Evolutionary conservation across 2,113 vertebrate genomes (phyloP).

Genomic region (Triplophysa rosa): DNA sequence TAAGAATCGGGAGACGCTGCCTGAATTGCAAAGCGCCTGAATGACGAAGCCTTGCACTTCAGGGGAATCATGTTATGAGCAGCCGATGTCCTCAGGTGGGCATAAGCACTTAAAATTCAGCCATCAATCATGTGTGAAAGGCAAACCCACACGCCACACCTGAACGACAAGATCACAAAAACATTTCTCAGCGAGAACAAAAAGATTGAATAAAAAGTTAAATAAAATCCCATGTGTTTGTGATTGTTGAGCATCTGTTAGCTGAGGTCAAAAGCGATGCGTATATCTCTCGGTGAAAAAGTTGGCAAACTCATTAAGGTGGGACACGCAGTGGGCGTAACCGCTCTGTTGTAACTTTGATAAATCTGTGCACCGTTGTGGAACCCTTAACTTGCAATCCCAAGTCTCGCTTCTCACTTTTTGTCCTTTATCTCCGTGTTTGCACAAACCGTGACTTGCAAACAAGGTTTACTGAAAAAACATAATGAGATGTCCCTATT

Average conservation of each 20-base stretch:
- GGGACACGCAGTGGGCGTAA: not conserved
- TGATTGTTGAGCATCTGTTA: not conserved
- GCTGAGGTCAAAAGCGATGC: slow-evolving; percentile 17
- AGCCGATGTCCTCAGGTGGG: slow-evolving; percentile 47
- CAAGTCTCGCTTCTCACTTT: slow-evolving; percentile 1
- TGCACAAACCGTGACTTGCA: slow-evolving; percentile 38
- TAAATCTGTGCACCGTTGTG: slow-evolving; percentile 9
- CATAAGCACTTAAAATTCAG: slow-evolving; percentile 46
- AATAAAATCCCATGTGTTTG: not conserved
- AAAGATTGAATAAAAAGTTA: slow-evolving; percentile 21
- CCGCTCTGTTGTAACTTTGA: slow-evolving; percentile 4
- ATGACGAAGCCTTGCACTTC: slow-evolving; percentile 22
- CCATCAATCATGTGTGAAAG: slow-evolving; percentile 52
- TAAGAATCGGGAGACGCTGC: slow-evolving; percentile 4
- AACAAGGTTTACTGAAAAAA: slow-evolving; percentile 52
- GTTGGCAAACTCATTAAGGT: slow-evolving; percentile 16
- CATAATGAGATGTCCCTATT: slow-evolving; percentile 48
- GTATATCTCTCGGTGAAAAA: not conserved
- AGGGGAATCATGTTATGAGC: slow-evolving; percentile 32
- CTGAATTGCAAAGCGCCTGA: slow-evolving; percentile 33
- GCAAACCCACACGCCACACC: slow-evolving; percentile 41
- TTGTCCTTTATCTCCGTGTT: slow-evolving; percentile 38
- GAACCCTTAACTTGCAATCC: not conserved
- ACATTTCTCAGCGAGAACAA: not conserved
- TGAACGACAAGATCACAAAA: slow-evolving; percentile 52